phyloP scores from a whole-genome alignment of 2,888 invertebrate genomes.

The Mellilla xanthometata region DNA sequence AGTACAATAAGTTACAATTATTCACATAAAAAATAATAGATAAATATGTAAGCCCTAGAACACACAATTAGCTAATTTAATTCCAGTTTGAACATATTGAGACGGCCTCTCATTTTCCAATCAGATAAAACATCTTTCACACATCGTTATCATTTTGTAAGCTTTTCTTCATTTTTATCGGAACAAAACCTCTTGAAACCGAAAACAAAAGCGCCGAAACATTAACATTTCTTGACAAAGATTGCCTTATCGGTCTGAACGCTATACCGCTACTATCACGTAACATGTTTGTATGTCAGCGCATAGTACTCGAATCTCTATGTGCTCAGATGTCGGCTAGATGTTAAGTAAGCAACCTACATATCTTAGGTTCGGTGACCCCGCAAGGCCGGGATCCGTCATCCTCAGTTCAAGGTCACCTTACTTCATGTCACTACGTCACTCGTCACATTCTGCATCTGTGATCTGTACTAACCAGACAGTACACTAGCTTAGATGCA shows the following conservation, averaged over 20 bases:
- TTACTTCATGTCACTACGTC: conserved; percentile 53
- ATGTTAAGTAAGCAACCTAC: conserved; percentile 50
- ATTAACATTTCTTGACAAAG: neutral
- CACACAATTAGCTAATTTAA: no score
- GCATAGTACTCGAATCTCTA: conserved; percentile 27
- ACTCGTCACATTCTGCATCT: conserved; percentile 74
- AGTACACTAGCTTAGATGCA: conserved; percentile 7
- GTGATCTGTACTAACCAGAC: conserved; percentile 52
- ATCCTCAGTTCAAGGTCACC: conserved; percentile 75
- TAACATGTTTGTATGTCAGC: conserved; percentile 22
- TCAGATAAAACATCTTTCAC: neutral
- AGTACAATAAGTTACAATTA: no score
- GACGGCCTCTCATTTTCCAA: no score
- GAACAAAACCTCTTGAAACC: no score
- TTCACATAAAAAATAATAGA: no score
- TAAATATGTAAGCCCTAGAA: no score
- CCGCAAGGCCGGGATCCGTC: conserved; percentile 79
- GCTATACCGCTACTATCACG: conserved; percentile 6
- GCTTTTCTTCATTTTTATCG: neutral
- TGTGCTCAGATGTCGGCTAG: conserved; percentile 48
- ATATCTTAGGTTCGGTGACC: conserved; percentile 63
- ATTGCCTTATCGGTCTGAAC: conserved; percentile 13
- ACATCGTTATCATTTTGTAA: conserved; percentile 1
- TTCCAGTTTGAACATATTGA: no score
- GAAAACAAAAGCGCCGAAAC: conserved; percentile 2